Evolutionary conservation across 2,888 invertebrate genomes (phyloP), one percentile per base, ranked within the genome.

Genomic region (Lochmaea crataegi): DNA sequence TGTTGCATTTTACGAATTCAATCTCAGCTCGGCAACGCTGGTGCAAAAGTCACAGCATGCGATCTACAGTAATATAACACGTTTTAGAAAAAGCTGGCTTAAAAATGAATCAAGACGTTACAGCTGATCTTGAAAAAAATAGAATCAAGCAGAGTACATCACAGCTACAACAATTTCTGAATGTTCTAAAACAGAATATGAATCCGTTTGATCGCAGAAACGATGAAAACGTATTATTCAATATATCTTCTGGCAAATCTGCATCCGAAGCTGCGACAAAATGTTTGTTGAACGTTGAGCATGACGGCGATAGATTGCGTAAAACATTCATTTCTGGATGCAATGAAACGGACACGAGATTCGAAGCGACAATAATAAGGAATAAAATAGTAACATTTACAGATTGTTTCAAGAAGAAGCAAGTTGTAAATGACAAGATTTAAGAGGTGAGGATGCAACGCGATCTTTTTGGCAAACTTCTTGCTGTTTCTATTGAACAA

Each of bases 401-500:
- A 48, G 48, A 48, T 14, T 48, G 12, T 1, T 48, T 48, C 2
- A 12, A 48, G 12, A 74, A 72, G 70, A 75, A 65, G 64, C 71
- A 74, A 73, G 22, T 75, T 53, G 53, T 74, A 26, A 72, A 68
- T 51, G 73, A 71, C 63, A 76, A 78, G 71, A 66, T 77, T 56
- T 68, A 71, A 16, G 78, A 76, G 68, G 58, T 77, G 11, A 60
- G 71, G 51, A 73, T 77, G 74, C 76, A 80, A 68, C 63, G 78
- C 58, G 78, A 80, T 68, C 41, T 80, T 22, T 75, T 78, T n/a
- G 75, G 77, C 12, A 42, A 77, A 51, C 22, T 76, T 56, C 68
- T 79, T n/a, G 77, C 72, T 16, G 57, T 77, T 26, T 77, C 78
- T 11, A 11, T 76, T 1, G 65, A 63, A 12, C 64, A 77, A 11